phyloP scores from a whole-genome alignment of 2,113 vertebrate genomes.

The Sphaerodactylus townsendi region DNA sequence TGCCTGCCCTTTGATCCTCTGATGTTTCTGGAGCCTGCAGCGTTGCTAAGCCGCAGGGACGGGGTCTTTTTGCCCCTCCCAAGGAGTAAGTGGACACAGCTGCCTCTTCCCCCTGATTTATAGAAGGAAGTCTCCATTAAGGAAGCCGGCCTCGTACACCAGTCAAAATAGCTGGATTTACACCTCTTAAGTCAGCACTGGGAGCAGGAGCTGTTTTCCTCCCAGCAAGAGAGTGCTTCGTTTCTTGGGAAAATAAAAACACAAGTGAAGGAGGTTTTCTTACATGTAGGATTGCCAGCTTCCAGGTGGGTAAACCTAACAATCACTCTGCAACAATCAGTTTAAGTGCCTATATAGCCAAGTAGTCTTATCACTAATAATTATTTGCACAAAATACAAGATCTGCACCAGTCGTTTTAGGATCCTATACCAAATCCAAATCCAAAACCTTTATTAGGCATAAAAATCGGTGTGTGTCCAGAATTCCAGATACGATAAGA shows the following conservation, averaged over 20 bases:
- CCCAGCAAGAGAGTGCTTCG: not conserved
- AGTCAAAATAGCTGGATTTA: constrained; percentile 59
- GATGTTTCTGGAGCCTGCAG: constrained; percentile 75
- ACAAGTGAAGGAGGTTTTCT: too few relatives aligned
- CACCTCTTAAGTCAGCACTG: constrained; percentile 21
- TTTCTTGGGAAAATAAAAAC: not conserved
- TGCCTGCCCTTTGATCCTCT: constrained; percentile 70
- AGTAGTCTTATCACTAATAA: too few relatives aligned
- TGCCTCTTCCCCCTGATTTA: constrained; percentile 72
- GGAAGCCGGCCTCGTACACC: constrained; percentile 54
- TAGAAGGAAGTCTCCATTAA: constrained; percentile 72
- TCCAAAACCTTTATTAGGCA: too few relatives aligned
- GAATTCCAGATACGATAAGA: too few relatives aligned
- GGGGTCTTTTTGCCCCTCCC: constrained; percentile 67
- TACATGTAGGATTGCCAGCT: too few relatives aligned
- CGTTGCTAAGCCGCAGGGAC: constrained; percentile 70
- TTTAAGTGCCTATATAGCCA: too few relatives aligned
- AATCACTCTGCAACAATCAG: too few relatives aligned
- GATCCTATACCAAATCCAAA: too few relatives aligned
- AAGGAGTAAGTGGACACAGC: constrained; percentile 64
- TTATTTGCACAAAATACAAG: too few relatives aligned
- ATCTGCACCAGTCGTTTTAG: too few relatives aligned
- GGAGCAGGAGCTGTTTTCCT: not conserved
- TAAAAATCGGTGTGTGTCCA: too few relatives aligned
- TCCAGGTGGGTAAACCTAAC: too few relatives aligned